A percentile compares a stretch with the other conserved stretches of the same genome.
Conservation (phyloP, 2,888 invertebrate species). For the Agrotis segetum region DNA sequence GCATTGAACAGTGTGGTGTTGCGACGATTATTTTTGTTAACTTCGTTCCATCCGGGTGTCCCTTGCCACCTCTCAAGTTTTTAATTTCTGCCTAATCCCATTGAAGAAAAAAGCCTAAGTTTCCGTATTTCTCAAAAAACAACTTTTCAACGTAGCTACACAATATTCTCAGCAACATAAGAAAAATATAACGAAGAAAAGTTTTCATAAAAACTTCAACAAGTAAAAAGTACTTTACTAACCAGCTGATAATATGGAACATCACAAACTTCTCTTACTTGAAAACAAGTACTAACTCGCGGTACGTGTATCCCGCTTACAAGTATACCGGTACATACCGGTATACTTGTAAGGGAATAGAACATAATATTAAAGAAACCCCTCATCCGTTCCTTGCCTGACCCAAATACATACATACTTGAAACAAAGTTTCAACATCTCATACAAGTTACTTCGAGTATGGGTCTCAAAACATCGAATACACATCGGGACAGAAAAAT, state of each 20-base stretch:
- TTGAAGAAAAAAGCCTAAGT: no score
- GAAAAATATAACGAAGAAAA: slow-evolving; percentile 14
- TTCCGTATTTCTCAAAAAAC: not conserved
- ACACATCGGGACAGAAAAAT: slow-evolving; percentile 40
- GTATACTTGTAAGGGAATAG: slow-evolving; percentile 48
- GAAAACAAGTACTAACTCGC: slow-evolving; percentile 28
- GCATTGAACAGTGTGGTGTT: no score
- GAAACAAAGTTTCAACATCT: slow-evolving; percentile 60
- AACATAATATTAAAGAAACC: slow-evolving; percentile 64
- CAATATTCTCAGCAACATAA: not conserved
- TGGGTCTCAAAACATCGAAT: slow-evolving; percentile 37
- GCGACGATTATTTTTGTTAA: no score
- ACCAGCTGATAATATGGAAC: slow-evolving; percentile 31
- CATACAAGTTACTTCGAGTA: slow-evolving; percentile 54
- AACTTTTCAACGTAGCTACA: not conserved
- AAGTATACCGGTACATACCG: slow-evolving; percentile 10
- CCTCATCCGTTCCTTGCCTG: slow-evolving; percentile 47
- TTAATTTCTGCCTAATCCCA: no score
- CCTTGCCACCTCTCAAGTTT: no score
- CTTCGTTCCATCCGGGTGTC: no score
- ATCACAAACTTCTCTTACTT: slow-evolving; percentile 31
- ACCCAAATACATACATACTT: slow-evolving; percentile 59
- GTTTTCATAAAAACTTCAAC: slow-evolving; percentile 27
- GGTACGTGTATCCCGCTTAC: slow-evolving; percentile 13
- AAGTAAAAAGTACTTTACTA: slow-evolving; percentile 21